A percentile compares a stretch with the other conserved stretches of the same genome.
Evolutionary conservation across 2,113 vertebrate genomes (phyloP).

Genomic region (Labeo rohita): DNA sequence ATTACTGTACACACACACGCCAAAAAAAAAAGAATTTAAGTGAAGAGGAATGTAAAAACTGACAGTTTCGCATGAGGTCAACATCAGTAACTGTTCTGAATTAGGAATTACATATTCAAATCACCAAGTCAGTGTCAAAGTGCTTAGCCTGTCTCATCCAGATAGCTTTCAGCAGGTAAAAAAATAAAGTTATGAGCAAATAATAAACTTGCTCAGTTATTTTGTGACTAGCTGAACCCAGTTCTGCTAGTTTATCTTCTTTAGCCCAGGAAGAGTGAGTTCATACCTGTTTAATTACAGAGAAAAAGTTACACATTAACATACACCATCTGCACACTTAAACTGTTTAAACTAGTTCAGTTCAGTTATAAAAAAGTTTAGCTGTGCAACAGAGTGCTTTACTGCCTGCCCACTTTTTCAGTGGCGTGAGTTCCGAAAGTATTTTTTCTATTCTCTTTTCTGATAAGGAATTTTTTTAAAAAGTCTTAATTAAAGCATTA

Average conservation of each 20-base stretch:
- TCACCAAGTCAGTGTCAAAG: background rate
- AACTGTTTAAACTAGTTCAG: background rate
- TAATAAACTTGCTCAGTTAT: background rate
- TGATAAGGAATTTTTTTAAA: background rate
- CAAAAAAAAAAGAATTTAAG: background rate
- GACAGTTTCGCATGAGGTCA: background rate
- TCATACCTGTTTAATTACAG: conserved; percentile 66
- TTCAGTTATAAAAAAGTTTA: too few species aligned
- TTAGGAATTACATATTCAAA: background rate
- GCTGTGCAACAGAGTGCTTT: background rate
- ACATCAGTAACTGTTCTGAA: background rate
- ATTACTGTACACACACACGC: background rate
- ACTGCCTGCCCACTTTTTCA: background rate
- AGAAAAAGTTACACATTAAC: conserved; percentile 5
- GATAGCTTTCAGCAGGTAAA: background rate
- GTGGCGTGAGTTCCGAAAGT: too few species aligned
- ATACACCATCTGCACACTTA: background rate
- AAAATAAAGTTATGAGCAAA: background rate
- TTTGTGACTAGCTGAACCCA: background rate
- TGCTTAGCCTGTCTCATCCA: background rate
- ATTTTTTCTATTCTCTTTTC: background rate
- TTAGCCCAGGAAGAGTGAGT: conserved; percentile 71
- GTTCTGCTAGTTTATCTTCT: conserved; percentile 55
- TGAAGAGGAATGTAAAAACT: background rate
- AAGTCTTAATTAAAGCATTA: background rate